Conservation (phyloP, 2,113 vertebrate species). For the Varanus salvator region DNA sequence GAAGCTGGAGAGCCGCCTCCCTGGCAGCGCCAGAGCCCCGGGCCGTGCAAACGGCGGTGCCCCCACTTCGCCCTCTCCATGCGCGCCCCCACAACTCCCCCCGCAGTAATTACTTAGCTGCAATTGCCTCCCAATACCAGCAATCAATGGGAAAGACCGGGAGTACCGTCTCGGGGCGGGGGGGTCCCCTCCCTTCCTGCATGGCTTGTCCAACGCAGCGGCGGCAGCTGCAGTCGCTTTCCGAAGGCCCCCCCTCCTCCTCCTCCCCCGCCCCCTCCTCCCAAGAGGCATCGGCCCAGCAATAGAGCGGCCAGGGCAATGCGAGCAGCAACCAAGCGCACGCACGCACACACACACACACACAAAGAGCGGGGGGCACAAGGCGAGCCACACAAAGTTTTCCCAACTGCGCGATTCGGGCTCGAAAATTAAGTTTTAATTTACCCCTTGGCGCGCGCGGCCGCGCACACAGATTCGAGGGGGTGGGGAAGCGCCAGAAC, state of each 20-base stretch:
- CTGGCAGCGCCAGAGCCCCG: conserved; percentile 38
- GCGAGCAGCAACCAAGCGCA: background rate
- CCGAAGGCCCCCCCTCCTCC: background rate
- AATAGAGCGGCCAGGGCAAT: background rate
- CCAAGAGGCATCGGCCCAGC: conserved; percentile 30
- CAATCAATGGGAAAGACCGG: background rate
- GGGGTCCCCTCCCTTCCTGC: background rate
- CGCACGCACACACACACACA: background rate
- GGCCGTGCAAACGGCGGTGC: conserved; percentile 48
- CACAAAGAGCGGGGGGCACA: background rate
- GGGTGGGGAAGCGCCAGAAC: too few relatives aligned
- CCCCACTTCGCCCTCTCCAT: conserved; percentile 9
- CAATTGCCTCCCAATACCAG: background rate
- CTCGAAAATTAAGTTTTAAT: background rate
- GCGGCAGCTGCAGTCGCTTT: background rate
- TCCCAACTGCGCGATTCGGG: background rate
- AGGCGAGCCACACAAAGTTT: background rate
- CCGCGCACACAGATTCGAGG: background rate
- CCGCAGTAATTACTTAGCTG: background rate
- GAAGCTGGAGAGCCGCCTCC: background rate
- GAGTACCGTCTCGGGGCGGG: background rate
- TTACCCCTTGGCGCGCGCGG: background rate
- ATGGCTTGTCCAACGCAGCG: background rate
- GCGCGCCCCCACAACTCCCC: conserved; percentile 30
- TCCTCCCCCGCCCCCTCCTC: conserved; percentile 35